Percentiles rank a stretch among this genome's conserved stretches.
Conservation (phyloP, 2,797 vertebrate species). For the Melanogrammus aeglefinus region DNA sequence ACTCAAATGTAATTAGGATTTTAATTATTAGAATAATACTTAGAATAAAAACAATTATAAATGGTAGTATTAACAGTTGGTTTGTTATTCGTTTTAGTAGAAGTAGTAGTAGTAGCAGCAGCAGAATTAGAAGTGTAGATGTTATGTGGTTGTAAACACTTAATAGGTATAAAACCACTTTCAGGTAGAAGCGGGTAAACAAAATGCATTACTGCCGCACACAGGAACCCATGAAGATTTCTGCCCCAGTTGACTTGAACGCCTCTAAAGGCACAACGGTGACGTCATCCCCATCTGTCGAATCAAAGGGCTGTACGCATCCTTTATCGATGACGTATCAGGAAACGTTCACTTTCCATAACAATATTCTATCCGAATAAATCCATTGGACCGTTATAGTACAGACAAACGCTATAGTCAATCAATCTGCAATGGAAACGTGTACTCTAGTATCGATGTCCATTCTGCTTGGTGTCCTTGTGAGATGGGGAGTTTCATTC, state of each 20-base stretch:
- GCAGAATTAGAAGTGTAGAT: not conserved
- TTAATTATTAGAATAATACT: not conserved
- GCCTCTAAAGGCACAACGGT: not conserved
- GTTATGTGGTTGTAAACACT: not conserved
- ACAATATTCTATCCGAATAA: not conserved
- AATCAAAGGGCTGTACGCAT: slow-evolving; percentile 53
- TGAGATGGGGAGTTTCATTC: slow-evolving; percentile 92
- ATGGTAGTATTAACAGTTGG: not conserved
- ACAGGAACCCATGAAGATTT: not conserved
- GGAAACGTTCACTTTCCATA: slow-evolving; percentile 42
- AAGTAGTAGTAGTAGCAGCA: not conserved
- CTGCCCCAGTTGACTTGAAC: slow-evolving; percentile 14
- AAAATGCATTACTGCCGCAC: not conserved
- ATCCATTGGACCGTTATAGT: not conserved
- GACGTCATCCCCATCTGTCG: slow-evolving; percentile 36
- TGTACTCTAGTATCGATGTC: slow-evolving; percentile 76
- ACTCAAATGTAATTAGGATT: not conserved
- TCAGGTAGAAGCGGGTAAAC: not conserved
- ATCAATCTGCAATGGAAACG: slow-evolving; percentile 77
- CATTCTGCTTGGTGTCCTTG: slow-evolving; percentile 79
- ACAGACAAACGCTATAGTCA: not conserved
- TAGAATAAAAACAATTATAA: not conserved
- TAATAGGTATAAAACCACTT: too few species aligned
- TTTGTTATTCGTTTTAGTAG: not conserved
- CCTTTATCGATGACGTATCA: slow-evolving; percentile 41